Evolutionary conservation across 2,113 vertebrate genomes (phyloP).

Genomic region (Thamnophis sirtalis): DNA sequence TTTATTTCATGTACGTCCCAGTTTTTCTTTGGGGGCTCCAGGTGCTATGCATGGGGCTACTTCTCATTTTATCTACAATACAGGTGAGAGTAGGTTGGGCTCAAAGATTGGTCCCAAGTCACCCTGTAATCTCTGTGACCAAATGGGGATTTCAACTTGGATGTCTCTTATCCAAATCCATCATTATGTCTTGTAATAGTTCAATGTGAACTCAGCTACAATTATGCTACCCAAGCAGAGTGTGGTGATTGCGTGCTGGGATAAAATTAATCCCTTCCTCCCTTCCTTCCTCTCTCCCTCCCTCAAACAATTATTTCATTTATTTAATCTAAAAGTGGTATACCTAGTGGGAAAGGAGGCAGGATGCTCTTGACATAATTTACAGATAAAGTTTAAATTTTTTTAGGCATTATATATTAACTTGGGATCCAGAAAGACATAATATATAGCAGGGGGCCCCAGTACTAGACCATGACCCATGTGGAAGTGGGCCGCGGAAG

Average conservation of each 20-base stretch:
- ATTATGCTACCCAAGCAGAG: neutral
- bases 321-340: neutral
- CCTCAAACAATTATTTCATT: neutral
- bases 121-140: neutral
- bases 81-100: neutral
- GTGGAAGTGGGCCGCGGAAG: neutral
- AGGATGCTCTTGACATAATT: neutral
- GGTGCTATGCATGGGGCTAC: neutral
- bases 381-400: neutral
- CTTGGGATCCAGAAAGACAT: neutral
- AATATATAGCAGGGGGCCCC: neutral
- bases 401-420: neutral
- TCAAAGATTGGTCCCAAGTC: neutral
- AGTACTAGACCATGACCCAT: neutral
- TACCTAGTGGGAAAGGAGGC: neutral
- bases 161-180: neutral
- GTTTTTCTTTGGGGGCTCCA: neutral
- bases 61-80: neutral
- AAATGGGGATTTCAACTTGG: neutral
- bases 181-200: neutral
- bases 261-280: neutral
- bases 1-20: neutral
- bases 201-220: neutral
- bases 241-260: neutral
- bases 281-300: neutral